Percentiles rank a stretch among this genome's conserved stretches.
phyloP scores from a whole-genome alignment of 2,888 invertebrate genomes.

The Arenicola marina region DNA sequence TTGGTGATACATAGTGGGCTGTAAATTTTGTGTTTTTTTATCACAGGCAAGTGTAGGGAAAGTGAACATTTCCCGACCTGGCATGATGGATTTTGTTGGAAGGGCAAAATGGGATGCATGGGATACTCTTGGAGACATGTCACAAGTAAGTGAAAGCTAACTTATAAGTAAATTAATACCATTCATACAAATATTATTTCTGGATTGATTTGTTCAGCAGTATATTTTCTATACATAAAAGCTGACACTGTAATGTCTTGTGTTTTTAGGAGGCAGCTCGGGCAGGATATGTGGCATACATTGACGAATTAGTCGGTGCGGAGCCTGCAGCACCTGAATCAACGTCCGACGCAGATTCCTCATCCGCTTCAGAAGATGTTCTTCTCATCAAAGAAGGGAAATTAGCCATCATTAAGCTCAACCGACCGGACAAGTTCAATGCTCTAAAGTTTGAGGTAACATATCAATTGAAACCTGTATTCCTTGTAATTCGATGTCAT shows the following conservation, averaged over 20 bases:
- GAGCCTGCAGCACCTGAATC: conserved; percentile 16
- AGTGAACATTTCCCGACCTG: conserved; percentile 64
- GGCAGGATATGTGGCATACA: conserved; percentile 62
- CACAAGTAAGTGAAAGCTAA: too few relatives aligned
- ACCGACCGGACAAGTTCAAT: conserved; percentile 81
- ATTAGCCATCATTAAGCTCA: conserved; percentile 64
- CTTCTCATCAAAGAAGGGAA: conserved; percentile 40
- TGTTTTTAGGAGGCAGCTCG: conserved; percentile 63
- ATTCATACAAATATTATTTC: too few relatives aligned
- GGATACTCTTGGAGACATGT: conserved; percentile 63
- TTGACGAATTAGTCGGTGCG: conserved; percentile 55
- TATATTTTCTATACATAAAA: too few relatives aligned
- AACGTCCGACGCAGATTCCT: conserved; percentile 1
- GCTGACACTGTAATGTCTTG: too few relatives aligned
- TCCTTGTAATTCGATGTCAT: too few relatives aligned
- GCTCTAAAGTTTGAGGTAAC: conserved; percentile 69
- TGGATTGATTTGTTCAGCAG: too few relatives aligned
- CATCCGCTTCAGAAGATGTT: conserved; percentile 30
- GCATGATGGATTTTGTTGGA: conserved; percentile 66
- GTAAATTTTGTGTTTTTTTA: too few relatives aligned
- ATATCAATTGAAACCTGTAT: too few relatives aligned
- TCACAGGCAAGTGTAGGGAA: conserved; percentile 63
- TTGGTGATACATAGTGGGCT: too few relatives aligned
- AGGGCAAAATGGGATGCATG: conserved; percentile 68
- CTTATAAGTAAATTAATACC: too few relatives aligned